Evolutionary conservation across 2,797 vertebrate genomes (phyloP).

Genomic region (Acipenser oxyrinchus): DNA sequence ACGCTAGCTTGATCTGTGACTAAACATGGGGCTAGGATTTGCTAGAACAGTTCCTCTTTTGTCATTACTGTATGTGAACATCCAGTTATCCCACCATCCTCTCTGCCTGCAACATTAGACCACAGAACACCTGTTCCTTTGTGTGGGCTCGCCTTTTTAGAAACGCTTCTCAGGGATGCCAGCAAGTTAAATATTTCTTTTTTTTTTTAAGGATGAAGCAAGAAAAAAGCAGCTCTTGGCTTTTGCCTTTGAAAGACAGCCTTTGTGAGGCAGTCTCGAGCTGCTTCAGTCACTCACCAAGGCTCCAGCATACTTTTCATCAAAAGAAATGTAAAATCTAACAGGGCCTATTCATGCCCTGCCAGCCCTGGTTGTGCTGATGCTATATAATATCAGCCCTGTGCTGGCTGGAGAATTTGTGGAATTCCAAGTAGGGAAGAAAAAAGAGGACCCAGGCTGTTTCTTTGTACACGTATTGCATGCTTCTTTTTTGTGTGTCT

Average conservation of each 20-base stretch:
- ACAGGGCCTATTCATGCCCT: slow-evolving; percentile 66
- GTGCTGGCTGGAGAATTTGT: slow-evolving; percentile 44
- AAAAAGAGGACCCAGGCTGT: slow-evolving; percentile 36
- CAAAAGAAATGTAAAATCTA: slow-evolving; percentile 66
- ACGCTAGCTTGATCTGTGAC: too few species aligned
- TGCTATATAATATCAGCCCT: slow-evolving; percentile 53
- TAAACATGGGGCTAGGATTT: slow-evolving; percentile 22
- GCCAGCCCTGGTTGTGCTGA: slow-evolving; percentile 56
- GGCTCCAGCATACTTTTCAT: slow-evolving; percentile 60
- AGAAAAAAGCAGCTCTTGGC: slow-evolving; percentile 24
- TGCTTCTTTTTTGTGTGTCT: slow-evolving; percentile 16
- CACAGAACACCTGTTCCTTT: slow-evolving; percentile 69
- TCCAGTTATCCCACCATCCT: slow-evolving; percentile 49
- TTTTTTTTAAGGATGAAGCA: slow-evolving; percentile 48
- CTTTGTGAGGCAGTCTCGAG: slow-evolving; percentile 60
- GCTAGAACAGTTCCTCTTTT: slow-evolving; percentile 52
- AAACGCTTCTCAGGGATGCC: slow-evolving; percentile 44
- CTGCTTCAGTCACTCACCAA: slow-evolving; percentile 54
- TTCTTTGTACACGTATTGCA: slow-evolving; percentile 29
- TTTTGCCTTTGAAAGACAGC: slow-evolving; percentile 48
- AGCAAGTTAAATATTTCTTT: slow-evolving; percentile 26
- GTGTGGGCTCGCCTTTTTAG: slow-evolving; percentile 56
- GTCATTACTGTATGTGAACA: slow-evolving; percentile 60
- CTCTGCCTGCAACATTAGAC: slow-evolving; percentile 59
- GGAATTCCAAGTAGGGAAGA: slow-evolving; percentile 45